A percentile compares a stretch with the other conserved stretches of the same genome.
Evolutionary conservation across 2,888 invertebrate species (phyloP).

Genomic region (Esperia sulphurella): DNA sequence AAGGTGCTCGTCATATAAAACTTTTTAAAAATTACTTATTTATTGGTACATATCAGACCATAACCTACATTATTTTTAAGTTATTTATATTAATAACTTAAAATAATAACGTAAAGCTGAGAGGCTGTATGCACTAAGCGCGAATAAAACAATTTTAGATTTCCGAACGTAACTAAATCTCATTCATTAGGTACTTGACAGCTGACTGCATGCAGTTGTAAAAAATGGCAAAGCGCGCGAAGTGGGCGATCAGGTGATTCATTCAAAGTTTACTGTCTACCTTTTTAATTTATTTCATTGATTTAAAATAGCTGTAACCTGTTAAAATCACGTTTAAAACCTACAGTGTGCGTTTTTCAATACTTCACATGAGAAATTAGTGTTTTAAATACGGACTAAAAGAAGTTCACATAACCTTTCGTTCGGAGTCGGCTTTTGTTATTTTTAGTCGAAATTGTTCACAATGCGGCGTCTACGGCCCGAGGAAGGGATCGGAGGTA

Average conservation of each 20-base stretch:
- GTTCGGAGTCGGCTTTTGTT: slow-evolving; percentile 20
- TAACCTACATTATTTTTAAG: too few relatives aligned
- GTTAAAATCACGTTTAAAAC: slow-evolving; percentile 8
- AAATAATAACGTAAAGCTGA: neutral
- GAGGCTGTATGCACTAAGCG: neutral
- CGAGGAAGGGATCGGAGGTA: slow-evolving; percentile 37
- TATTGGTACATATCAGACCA: too few relatives aligned
- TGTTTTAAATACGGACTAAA: slow-evolving; percentile 14
- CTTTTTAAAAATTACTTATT: too few relatives aligned
- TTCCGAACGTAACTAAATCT: slow-evolving; percentile 9
- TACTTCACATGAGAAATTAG: slow-evolving; percentile 27
- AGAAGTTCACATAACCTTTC: slow-evolving; percentile 27
- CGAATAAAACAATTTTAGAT: neutral
- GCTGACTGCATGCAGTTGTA: slow-evolving; percentile 3
- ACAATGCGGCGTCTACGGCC: slow-evolving; percentile 26
- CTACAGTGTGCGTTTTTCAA: neutral
- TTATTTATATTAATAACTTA: too few relatives aligned
- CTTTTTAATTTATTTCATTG: slow-evolving; percentile 2
- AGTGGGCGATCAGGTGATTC: slow-evolving; percentile 21
- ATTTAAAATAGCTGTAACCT: slow-evolving; percentile 5
- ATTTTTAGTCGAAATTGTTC: slow-evolving; percentile 19
- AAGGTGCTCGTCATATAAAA: too few relatives aligned
- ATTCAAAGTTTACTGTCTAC: slow-evolving; percentile 14
- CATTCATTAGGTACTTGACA: slow-evolving; percentile 4
- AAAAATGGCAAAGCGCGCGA: slow-evolving; percentile 29